Conservation (phyloP, 1,140 invertebrate species). For the Steinernema feltiae region DNA sequence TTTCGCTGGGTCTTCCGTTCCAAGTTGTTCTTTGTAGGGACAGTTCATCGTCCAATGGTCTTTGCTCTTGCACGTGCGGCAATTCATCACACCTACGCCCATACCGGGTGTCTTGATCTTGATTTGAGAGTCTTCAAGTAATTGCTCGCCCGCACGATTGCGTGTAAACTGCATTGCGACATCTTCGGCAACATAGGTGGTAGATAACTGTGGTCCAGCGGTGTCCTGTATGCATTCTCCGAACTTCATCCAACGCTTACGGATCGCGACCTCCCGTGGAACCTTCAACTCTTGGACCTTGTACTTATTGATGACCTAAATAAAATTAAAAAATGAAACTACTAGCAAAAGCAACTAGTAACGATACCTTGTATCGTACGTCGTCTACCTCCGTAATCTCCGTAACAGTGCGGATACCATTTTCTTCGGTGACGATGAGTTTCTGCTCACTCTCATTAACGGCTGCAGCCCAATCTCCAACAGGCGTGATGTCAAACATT, state of each 20-base stretch:
- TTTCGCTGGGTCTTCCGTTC: too few species aligned
- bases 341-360: too few species aligned
- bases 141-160: slow-evolving; percentile 47
- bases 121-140: slow-evolving; percentile 33
- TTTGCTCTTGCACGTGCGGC: slow-evolving; percentile 54
- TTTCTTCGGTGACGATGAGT: too few species aligned
- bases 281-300: slow-evolving; percentile 84
- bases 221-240: slow-evolving; percentile 80
- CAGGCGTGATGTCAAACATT: too few species aligned
- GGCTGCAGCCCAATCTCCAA: too few species aligned
- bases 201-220: slow-evolving; percentile 74
- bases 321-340: background rate
- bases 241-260: slow-evolving; percentile 90
- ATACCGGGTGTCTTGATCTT: slow-evolving; percentile 26
- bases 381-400: too few species aligned
- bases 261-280: slow-evolving; percentile 79
- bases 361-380: too few species aligned
- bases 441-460: too few species aligned
- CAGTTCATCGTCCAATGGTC: slow-evolving; percentile 55
- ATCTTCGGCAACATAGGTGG: slow-evolving; percentile 89
- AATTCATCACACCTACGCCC: slow-evolving; percentile 35
- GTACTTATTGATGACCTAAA: slow-evolving; percentile 68
- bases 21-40: slow-evolving; percentile 46
- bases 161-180: slow-evolving; percentile 75
- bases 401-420: too few species aligned